Evolutionary conservation across 1,140 invertebrate genomes (phyloP).

Genomic region (Brachionus koreanus): DNA sequence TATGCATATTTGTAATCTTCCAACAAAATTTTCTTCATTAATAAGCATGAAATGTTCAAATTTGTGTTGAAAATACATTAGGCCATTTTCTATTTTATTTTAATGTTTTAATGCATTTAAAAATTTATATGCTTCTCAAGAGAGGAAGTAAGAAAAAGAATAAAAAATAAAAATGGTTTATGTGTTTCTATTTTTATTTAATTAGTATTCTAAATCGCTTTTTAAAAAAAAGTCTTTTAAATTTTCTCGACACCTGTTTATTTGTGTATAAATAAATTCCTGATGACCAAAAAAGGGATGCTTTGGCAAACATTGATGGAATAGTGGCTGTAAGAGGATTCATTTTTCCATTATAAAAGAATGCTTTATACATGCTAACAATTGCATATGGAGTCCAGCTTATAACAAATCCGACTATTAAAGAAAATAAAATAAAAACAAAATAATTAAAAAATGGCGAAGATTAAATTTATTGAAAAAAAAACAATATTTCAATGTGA

Average conservation of each 20-base stretch:
- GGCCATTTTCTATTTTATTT: too few species aligned
- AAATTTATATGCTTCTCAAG: too few species aligned
- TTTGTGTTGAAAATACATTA: too few species aligned
- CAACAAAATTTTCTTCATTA: too few species aligned
- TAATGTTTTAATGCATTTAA: too few species aligned
- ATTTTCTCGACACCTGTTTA: not conserved
- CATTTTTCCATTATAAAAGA: not conserved
- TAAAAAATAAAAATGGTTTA: too few species aligned
- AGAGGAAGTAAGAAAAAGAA: too few species aligned
- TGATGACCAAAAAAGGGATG: conserved; percentile 10
- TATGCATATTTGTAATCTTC: too few species aligned
- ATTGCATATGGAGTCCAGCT: conserved; percentile 43
- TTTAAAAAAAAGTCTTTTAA: conserved; percentile 4
- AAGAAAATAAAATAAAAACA: not conserved
- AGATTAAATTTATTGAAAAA: not conserved
- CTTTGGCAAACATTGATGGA: conserved; percentile 39
- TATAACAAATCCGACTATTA: not conserved
- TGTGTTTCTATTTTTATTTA: not conserved
- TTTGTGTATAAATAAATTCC: conserved; percentile 29
- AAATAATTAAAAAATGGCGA: too few species aligned
- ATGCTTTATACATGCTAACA: conserved; percentile 30
- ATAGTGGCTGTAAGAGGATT: not conserved
- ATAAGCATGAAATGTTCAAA: too few species aligned
- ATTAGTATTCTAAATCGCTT: too few species aligned
- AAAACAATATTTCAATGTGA: not conserved